phyloP scores from a whole-genome alignment of 1,140 invertebrate genomes.

The Temnothorax longispinosus region DNA sequence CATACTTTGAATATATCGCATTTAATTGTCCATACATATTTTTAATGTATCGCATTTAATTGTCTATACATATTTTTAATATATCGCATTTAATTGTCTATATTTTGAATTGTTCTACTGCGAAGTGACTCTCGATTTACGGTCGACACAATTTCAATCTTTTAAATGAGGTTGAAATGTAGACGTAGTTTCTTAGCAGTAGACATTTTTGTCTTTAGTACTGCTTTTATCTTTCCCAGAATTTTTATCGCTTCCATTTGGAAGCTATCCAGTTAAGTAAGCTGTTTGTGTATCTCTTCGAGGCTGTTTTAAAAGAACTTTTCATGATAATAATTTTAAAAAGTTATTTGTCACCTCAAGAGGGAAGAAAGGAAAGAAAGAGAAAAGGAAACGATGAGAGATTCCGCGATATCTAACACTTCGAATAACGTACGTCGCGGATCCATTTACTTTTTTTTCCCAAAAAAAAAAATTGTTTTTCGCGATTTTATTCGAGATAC shows the following conservation, averaged over 20 bases:
- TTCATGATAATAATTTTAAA: neutral
- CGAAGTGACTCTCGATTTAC: neutral
- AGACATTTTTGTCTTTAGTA: conserved; percentile 42
- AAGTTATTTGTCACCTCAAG: neutral
- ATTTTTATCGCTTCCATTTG: neutral
- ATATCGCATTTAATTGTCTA: neutral
- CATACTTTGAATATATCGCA: neutral
- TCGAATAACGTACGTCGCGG: neutral
- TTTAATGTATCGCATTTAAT: too few relatives aligned
- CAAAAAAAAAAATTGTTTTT: neutral
- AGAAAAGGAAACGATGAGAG: neutral
- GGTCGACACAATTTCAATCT: neutral
- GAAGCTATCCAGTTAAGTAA: neutral
- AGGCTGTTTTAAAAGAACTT: neutral
- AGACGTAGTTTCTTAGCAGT: conserved; percentile 39
- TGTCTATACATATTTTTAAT: neutral
- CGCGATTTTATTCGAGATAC: neutral
- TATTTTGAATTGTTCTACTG: neutral
- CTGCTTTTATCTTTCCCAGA: conserved; percentile 20
- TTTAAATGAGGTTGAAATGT: neutral
- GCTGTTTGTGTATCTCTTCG: neutral
- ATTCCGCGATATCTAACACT: neutral
- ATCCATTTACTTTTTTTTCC: neutral
- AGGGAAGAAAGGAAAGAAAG: neutral
- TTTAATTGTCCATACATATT: neutral